Evolutionary conservation across 35 echinoderm and acorn worm species (phyloP).

Genomic region (Ptychodera flava): DNA sequence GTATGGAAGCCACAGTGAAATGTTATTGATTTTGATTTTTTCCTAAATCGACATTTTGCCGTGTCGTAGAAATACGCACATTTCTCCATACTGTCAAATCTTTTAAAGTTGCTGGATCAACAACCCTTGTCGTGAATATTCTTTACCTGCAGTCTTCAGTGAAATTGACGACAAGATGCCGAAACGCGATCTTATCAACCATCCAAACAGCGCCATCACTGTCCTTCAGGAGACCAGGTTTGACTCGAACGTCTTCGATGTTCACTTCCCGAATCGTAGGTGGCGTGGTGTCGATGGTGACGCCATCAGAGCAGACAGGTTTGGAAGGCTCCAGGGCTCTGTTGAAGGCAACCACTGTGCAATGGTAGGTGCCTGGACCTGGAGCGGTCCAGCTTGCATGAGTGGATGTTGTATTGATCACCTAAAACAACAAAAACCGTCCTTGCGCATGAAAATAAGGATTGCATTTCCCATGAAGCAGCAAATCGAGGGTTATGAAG

Average conservation of each 20-base stretch:
- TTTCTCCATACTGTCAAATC: too few species aligned
- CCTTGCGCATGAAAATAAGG: too few species aligned
- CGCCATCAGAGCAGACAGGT: constrained; percentile 37
- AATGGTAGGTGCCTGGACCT: constrained; percentile 7
- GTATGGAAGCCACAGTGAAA: too few species aligned
- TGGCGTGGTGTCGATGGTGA: constrained; percentile 31
- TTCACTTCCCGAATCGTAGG: constrained; percentile 4
- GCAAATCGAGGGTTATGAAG: too few species aligned
- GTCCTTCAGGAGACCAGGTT: constrained; percentile 19
- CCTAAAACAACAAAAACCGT: not conserved
- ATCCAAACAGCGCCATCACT: constrained; percentile 15
- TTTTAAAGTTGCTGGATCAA: not conserved
- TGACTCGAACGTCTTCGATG: not conserved
- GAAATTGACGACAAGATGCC: not conserved
- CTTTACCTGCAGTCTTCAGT: constrained; percentile 33
- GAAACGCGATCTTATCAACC: not conserved
- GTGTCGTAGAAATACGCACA: too few species aligned
- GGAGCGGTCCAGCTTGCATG: constrained; percentile 26
- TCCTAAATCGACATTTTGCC: too few species aligned
- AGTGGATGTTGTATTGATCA: constrained; percentile 9
- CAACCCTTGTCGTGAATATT: not conserved
- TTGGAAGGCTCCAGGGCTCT: constrained; percentile 29
- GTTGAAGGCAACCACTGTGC: constrained; percentile 40
- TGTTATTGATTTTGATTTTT: too few species aligned
- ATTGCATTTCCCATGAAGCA: too few species aligned